phyloP scores from a whole-genome alignment of 1,140 invertebrate species.

The Neodiprion pinetum region DNA sequence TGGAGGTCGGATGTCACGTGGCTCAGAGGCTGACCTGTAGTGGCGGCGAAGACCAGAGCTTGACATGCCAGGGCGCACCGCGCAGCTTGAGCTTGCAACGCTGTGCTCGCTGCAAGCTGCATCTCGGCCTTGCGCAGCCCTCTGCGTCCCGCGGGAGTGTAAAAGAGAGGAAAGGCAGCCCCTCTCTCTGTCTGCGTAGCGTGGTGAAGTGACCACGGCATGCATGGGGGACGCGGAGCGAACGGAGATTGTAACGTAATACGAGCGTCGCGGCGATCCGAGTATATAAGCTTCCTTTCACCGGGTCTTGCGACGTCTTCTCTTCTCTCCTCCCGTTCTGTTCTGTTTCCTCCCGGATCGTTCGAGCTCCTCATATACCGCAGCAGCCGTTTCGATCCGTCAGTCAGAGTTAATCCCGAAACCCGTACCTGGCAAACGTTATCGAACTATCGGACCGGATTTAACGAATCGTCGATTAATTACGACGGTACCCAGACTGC shows the following conservation, averaged over 20 bases:
- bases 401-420: not conserved
- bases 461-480: slow-evolving; percentile 46
- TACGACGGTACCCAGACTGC: slow-evolving; percentile 20
- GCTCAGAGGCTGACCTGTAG: slow-evolving; percentile 20
- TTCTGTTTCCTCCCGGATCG: not conserved
- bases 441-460: slow-evolving; percentile 37
- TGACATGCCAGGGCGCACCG: slow-evolving; percentile 6
- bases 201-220: not conserved
- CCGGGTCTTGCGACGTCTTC: not conserved
- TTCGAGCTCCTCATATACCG: not conserved
- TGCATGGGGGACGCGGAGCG: not conserved
- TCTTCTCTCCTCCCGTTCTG: not conserved
- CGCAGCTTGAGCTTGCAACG: slow-evolving; percentile 12
- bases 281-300: no score
- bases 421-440: slow-evolving; percentile 21
- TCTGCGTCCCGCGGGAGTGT: slow-evolving; percentile 9
- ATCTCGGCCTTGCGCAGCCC: not conserved
- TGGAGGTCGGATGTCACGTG: slow-evolving; percentile 40
- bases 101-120: slow-evolving; percentile 12
- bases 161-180: not conserved
- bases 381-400: no score
- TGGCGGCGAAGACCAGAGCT: not conserved
- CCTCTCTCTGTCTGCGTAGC: not conserved
- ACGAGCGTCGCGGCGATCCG: no score
- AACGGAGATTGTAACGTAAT: not conserved